Conservation (phyloP, 2,113 vertebrate genomes). For the Cololabis saira region DNA sequence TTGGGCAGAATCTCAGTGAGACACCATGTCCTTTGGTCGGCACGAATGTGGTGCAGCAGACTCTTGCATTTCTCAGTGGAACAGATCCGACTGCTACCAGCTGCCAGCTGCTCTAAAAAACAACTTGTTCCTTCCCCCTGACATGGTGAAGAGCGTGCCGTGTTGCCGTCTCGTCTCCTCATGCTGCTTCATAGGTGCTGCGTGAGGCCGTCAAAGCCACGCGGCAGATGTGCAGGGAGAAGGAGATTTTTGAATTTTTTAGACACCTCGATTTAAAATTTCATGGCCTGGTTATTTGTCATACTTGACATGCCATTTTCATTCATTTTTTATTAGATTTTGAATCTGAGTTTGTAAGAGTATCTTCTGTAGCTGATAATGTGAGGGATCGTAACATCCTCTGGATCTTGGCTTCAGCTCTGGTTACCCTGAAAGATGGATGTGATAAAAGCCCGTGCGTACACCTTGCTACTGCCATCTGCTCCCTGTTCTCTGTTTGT, state of each 20-base stretch:
- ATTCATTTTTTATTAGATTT: constrained; percentile 31
- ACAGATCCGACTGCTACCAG: constrained; percentile 33
- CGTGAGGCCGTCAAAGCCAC: constrained; percentile 14
- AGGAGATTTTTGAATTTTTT: constrained; percentile 13
- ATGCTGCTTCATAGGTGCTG: constrained; percentile 18
- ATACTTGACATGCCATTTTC: constrained; percentile 14
- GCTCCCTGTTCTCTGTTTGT: constrained; percentile 50
- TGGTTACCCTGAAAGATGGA: constrained; percentile 49
- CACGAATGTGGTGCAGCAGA: constrained; percentile 36
- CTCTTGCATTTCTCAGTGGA: constrained; percentile 36
- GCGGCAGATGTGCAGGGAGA: constrained; percentile 29
- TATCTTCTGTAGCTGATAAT: constrained; percentile 7
- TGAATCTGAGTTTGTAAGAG: constrained; percentile 11
- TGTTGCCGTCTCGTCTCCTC: constrained; percentile 38
- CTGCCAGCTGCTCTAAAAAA: constrained; percentile 44
- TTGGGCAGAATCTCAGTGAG: constrained; percentile 32
- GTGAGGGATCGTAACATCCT: constrained; percentile 26
- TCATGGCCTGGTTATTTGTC: background rate
- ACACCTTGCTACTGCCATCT: constrained; percentile 68
- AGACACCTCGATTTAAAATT: constrained; percentile 22
- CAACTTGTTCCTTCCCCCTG: constrained; percentile 24
- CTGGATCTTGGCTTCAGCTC: constrained; percentile 29
- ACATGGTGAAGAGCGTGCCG: constrained; percentile 24
- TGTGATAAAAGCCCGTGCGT: constrained; percentile 40
- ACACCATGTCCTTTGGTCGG: constrained; percentile 33